Evolutionary conservation across 2,797 vertebrate genomes (phyloP).

Genomic region (Acrocephalus scirpaceus): DNA sequence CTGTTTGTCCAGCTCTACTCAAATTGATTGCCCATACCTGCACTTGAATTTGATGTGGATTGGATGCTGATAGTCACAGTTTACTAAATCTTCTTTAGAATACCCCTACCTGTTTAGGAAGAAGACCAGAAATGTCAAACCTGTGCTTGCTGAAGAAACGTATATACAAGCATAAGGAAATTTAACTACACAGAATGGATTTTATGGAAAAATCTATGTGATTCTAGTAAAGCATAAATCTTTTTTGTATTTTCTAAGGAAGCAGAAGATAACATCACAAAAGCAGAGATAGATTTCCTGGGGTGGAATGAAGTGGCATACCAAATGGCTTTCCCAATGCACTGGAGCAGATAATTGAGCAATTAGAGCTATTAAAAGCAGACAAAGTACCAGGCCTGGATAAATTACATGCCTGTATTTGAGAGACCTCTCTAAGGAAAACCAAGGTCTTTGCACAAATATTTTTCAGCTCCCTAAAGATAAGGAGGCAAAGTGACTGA

Average conservation of each 20-base stretch:
- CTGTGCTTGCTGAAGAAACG: neutral
- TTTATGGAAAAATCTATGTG: neutral
- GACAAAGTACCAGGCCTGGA: neutral
- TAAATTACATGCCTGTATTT: neutral
- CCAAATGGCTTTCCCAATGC: slow-evolving; percentile 11
- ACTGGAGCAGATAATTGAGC: slow-evolving; percentile 25
- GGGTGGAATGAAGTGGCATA: neutral
- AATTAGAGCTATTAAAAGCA: slow-evolving; percentile 33
- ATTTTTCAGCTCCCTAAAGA: neutral
- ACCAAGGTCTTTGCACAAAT: neutral
- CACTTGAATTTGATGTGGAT: neutral
- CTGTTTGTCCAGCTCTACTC: neutral
- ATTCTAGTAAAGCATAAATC: neutral
- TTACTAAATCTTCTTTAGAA: neutral
- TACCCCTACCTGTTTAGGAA: neutral
- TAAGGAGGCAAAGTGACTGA: neutral
- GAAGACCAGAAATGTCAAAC: neutral
- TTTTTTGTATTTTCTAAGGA: neutral
- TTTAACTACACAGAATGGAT: neutral
- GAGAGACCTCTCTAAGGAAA: neutral
- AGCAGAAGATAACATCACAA: neutral
- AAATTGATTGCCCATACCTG: neutral
- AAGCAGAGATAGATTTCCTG: slow-evolving; percentile 6
- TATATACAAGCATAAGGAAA: neutral
- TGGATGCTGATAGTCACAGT: neutral